These are phyloP conservation scores for Promerops cafer DNA, from an alignment of 2,113 vertebrate species.

Conservation along the genomic window DNA sequence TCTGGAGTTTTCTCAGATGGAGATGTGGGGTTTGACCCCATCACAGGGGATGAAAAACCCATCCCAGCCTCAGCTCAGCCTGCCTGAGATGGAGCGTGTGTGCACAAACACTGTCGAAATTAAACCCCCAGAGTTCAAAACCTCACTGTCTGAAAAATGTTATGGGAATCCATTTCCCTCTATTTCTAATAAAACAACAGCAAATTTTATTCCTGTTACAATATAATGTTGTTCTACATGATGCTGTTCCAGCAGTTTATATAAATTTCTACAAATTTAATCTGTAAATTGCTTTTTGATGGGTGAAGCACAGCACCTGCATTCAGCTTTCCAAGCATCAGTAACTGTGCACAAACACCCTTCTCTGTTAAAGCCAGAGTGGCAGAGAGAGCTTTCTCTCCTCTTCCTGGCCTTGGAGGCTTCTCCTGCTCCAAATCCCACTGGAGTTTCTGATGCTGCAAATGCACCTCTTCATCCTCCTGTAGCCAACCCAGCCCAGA, in stretches of 20 bases:
- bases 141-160: not conserved
- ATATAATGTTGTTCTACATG: not conserved
- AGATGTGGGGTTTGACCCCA: not conserved
- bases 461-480: not conserved
- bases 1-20: rapidly evolving
- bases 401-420: not conserved
- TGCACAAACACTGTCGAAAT: not conserved
- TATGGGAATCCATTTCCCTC: not conserved
- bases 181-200: not conserved
- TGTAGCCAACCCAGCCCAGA: not conserved
- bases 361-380: not conserved
- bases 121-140: not conserved
- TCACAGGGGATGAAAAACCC: not conserved
- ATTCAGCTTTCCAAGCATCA: not conserved
- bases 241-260: not conserved
- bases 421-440: not conserved
- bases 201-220: not conserved
- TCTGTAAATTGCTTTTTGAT: not conserved
- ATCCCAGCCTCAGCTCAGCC: not conserved
- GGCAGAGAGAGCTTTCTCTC: not conserved
- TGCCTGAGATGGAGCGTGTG: not conserved
- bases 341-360: not conserved
- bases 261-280: not conserved
- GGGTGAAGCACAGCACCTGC: not conserved
- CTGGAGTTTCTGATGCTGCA: not conserved